Conservation (phyloP, 2,888 invertebrate species). For the Heliconius erato region DNA sequence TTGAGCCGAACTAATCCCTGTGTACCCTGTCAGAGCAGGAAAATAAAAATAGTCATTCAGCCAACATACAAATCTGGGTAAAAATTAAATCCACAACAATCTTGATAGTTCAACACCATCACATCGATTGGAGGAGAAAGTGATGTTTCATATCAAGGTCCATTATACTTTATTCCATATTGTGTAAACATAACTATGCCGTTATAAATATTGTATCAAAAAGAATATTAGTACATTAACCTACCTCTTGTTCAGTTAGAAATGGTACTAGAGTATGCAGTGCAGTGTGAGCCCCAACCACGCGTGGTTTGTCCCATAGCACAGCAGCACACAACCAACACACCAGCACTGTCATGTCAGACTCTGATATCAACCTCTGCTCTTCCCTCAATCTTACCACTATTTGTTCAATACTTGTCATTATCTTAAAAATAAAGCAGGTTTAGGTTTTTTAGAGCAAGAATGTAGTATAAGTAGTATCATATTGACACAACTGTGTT, state of each 20-base stretch:
- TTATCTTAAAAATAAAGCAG: constrained; percentile 11
- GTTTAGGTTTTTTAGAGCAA: background rate
- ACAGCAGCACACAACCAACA: constrained; percentile 16
- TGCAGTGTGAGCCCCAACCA: background rate
- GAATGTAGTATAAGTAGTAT: too few species aligned
- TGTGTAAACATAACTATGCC: background rate
- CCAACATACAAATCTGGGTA: too few species aligned
- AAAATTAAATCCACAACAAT: too few species aligned
- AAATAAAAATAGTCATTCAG: too few species aligned
- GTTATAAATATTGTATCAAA: background rate
- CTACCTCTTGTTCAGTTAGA: constrained; percentile 23
- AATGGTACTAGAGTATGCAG: background rate
- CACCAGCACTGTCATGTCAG: constrained; percentile 2
- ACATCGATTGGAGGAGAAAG: too few species aligned
- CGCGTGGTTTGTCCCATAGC: background rate
- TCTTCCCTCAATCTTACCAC: background rate
- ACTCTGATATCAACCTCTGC: background rate
- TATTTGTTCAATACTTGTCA: constrained; percentile 9
- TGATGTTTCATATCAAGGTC: background rate
- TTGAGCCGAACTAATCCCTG: too few species aligned
- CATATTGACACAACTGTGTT: too few species aligned
- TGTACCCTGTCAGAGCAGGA: too few species aligned
- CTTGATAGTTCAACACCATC: too few species aligned
- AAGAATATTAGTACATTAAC: background rate
- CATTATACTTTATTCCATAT: background rate